A percentile compares a stretch with the other conserved stretches of the same genome.
These are phyloP conservation scores for Phainopepla nitens DNA, from an alignment of 2,113 vertebrate species.

Conservation along the genomic window DNA sequence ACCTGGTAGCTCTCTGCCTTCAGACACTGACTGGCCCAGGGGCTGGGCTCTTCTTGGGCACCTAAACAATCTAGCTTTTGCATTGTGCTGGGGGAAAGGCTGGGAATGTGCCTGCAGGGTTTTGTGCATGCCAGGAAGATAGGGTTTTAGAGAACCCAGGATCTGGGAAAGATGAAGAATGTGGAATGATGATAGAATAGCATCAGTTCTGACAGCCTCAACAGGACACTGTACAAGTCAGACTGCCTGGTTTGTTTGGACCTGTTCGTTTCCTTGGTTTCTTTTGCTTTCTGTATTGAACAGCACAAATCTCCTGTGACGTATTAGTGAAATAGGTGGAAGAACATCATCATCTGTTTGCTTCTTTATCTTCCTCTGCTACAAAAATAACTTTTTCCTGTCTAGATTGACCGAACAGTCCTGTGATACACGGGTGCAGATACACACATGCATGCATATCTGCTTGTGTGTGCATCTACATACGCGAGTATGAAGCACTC, in stretches of 20 bases:
- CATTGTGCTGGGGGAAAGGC: background rate
- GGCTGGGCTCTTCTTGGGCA: background rate
- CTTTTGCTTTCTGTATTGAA: background rate
- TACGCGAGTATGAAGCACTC: background rate
- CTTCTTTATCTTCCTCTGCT: background rate
- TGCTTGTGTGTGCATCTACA: background rate
- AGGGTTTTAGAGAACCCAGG: background rate
- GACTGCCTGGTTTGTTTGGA: background rate
- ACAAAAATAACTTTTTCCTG: background rate
- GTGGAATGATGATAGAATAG: background rate
- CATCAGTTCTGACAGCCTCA: background rate
- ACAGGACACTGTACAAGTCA: too few relatives aligned
- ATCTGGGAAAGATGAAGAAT: background rate
- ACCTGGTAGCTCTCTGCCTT: background rate
- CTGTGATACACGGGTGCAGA: background rate
- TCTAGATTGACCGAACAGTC: background rate
- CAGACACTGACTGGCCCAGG: background rate
- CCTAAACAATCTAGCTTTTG: background rate
- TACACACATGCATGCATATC: fast-evolving
- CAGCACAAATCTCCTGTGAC: background rate
- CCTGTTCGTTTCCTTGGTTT: background rate
- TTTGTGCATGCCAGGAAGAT: background rate
- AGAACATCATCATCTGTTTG: background rate
- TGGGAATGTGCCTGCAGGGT: background rate
- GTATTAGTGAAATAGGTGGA: background rate